Conservation (phyloP, 2,888 invertebrate genomes). For the Acleris literana region DNA sequence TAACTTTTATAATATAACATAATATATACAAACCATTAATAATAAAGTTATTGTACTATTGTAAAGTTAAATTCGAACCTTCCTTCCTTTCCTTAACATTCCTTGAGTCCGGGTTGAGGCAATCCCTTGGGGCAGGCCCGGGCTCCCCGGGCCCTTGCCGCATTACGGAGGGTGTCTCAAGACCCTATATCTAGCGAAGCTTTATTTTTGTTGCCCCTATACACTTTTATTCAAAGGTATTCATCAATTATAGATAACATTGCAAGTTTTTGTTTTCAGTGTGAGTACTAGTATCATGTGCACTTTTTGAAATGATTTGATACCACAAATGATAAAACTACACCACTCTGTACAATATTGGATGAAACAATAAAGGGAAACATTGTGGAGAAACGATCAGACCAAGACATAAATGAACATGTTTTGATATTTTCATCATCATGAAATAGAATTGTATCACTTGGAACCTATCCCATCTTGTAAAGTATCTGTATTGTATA, state of each 20-base stretch:
- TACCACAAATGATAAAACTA: too few species aligned
- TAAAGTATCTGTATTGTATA: background rate
- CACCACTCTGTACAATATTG: too few species aligned
- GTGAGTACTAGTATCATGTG: too few species aligned
- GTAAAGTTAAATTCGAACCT: slow-evolving; percentile 16
- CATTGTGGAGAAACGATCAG: too few species aligned
- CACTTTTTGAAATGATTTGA: too few species aligned
- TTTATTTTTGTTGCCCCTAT: slow-evolving; percentile 4
- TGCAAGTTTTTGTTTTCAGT: background rate
- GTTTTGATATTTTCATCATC: too few species aligned
- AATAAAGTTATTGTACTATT: background rate
- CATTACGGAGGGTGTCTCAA: slow-evolving; percentile 24
- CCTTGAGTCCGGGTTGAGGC: slow-evolving; percentile 35
- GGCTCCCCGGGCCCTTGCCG: slow-evolving; percentile 29
- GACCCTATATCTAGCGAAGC: slow-evolving; percentile 17
- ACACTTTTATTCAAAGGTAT: slow-evolving; percentile 18
- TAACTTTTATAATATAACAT: too few species aligned
- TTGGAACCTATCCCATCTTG: too few species aligned
- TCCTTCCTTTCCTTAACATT: slow-evolving; percentile 15
- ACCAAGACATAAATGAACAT: too few species aligned
- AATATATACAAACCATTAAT: too few species aligned
- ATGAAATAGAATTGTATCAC: too few species aligned
- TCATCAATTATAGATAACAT: slow-evolving; percentile 12
- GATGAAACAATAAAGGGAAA: too few species aligned
- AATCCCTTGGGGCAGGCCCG: slow-evolving; percentile 41